A percentile compares a stretch with the other conserved stretches of the same genome.
Conservation (phyloP, 2,888 invertebrate genomes). For the Rutpela maculata region DNA sequence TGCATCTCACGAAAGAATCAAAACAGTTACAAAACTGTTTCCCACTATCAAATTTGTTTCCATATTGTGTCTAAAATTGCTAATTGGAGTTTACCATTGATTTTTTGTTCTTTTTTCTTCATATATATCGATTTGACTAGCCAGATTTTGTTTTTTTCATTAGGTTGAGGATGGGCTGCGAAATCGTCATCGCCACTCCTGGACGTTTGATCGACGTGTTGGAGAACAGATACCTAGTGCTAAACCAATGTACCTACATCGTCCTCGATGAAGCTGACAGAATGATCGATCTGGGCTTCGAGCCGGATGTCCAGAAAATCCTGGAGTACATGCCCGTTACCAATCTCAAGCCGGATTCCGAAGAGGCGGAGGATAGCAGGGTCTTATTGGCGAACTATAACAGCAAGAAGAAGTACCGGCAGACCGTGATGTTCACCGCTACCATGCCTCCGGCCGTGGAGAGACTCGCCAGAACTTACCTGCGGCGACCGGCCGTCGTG, state of each 20-base stretch:
- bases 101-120: too few relatives aligned
- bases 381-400: slow-evolving; percentile 93
- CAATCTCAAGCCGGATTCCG: slow-evolving; percentile 97
- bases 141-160: too few relatives aligned
- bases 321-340: slow-evolving; percentile 98
- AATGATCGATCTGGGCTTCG: slow-evolving; percentile 99
- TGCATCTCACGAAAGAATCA: too few relatives aligned
- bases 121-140: too few relatives aligned
- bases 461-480: slow-evolving; percentile 93
- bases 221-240: slow-evolving; percentile 94
- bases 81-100: too few relatives aligned
- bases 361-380: slow-evolving; percentile 93
- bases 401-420: slow-evolving; percentile 96
- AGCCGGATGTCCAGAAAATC: slow-evolving; percentile 98
- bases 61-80: too few relatives aligned
- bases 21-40: too few relatives aligned
- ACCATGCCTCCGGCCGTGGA: slow-evolving; percentile 99
- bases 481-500: slow-evolving; percentile 96
- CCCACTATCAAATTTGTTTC: too few relatives aligned
- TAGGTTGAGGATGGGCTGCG: slow-evolving; percentile 96
- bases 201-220: slow-evolving; percentile 99
- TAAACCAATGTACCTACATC: slow-evolving; percentile 98
- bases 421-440: slow-evolving; percentile 99
- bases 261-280: slow-evolving; percentile 97
- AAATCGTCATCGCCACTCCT: slow-evolving; percentile 99